Evolutionary conservation across 1,140 invertebrate species (phyloP).

Genomic region (Drosophila tristis): DNA sequence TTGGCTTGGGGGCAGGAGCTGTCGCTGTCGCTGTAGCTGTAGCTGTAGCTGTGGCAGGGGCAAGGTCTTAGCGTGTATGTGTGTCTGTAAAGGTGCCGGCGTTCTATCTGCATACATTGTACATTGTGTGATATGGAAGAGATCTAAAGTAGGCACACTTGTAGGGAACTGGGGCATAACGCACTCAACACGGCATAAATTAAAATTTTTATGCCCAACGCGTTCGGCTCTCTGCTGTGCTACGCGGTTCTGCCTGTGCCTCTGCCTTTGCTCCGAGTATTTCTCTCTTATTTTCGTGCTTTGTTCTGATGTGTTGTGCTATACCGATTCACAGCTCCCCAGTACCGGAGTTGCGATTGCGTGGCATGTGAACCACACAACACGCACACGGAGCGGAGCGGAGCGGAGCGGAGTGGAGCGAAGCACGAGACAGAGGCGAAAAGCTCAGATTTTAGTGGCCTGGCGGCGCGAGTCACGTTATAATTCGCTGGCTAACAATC

Average conservation of each 20-base stretch:
- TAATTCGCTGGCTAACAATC: constrained; percentile 54
- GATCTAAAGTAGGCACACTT: constrained; percentile 64
- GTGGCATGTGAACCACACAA: constrained; percentile 71
- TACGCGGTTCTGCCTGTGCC: background rate
- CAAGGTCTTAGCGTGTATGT: too few relatives aligned
- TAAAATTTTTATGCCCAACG: constrained; percentile 66
- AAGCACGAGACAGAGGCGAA: constrained; percentile 46
- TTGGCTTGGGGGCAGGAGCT: constrained; percentile 37
- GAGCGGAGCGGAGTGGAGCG: too few relatives aligned
- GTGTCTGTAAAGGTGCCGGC: constrained; percentile 8
- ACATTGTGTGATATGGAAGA: constrained; percentile 22
- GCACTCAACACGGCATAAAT: constrained; percentile 80
- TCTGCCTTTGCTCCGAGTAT: background rate
- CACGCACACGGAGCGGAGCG: constrained; percentile 44
- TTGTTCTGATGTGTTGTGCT: constrained; percentile 20
- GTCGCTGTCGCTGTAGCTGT: too few relatives aligned
- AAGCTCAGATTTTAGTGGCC: constrained; percentile 74
- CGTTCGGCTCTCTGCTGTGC: constrained; percentile 15
- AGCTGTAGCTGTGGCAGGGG: too few relatives aligned
- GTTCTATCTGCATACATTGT: constrained; percentile 50
- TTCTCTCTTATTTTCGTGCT: constrained; percentile 9
- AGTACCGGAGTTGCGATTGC: constrained; percentile 44
- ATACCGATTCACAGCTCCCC: constrained; percentile 57
- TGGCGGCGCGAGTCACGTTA: constrained; percentile 63
- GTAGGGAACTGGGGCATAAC: constrained; percentile 73